Evolutionary conservation across 2,888 invertebrate species (phyloP).

Genomic region (Eupithecia pulchellata): DNA sequence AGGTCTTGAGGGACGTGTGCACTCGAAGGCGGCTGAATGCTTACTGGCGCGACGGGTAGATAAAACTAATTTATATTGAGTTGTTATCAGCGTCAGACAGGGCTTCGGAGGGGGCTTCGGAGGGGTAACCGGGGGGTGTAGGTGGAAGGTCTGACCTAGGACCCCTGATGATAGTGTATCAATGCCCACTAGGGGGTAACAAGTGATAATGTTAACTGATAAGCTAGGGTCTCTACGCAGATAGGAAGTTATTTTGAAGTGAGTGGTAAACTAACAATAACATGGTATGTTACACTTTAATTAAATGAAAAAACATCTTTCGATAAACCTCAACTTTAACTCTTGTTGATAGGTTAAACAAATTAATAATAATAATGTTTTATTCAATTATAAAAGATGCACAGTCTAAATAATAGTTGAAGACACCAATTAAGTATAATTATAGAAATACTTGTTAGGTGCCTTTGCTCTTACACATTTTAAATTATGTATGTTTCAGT

Average conservation of each 20-base stretch:
- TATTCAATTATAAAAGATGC: too few relatives aligned
- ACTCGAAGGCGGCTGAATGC: constrained; percentile 45
- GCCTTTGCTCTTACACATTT: too few relatives aligned
- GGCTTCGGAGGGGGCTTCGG: constrained; percentile 55
- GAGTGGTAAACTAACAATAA: constrained; percentile 4
- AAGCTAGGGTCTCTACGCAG: constrained; percentile 51
- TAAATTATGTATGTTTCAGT: too few relatives aligned
- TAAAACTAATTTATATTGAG: constrained; percentile 69
- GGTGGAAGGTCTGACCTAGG: constrained; percentile 66
- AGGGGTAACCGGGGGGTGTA: constrained; percentile 56
- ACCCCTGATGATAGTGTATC: constrained; percentile 72
- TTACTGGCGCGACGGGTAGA: constrained; percentile 58
- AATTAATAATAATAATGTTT: too few relatives aligned
- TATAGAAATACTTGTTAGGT: too few relatives aligned
- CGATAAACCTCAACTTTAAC: background rate
- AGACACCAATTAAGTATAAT: too few relatives aligned
- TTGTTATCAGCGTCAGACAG: constrained; percentile 71
- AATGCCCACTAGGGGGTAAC: constrained; percentile 78
- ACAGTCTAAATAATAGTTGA: too few relatives aligned
- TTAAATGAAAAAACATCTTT: background rate
- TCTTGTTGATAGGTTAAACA: background rate
- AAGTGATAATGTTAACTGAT: constrained; percentile 49
- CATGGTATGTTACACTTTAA: background rate
- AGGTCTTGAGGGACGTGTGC: constrained; percentile 47
- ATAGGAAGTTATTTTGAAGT: constrained; percentile 25